These are phyloP conservation scores for Chironomus striatipennis DNA, from an alignment of 1,140 invertebrate species.

Conservation along the genomic window DNA sequence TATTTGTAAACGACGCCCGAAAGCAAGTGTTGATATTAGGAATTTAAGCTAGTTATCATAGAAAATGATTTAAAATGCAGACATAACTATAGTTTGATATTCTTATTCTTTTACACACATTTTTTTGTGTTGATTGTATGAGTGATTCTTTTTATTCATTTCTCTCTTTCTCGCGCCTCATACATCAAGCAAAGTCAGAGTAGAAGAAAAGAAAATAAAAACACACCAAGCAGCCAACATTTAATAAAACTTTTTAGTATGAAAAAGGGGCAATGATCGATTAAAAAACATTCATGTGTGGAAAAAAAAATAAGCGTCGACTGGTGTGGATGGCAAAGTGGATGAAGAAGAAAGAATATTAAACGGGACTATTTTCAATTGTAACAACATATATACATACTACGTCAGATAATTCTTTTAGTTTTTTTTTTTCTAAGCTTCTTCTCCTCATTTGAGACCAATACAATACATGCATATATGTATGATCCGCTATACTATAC, in stretches of 20 bases:
- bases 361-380: slow-evolving; percentile 22
- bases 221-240: slow-evolving; percentile 6
- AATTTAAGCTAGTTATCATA: too few species aligned
- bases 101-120: too few species aligned
- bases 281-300: slow-evolving; percentile 23
- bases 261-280: slow-evolving; percentile 22
- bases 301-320: background rate
- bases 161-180: background rate
- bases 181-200: background rate
- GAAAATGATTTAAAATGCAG: too few species aligned
- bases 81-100: too few species aligned
- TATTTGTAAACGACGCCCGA: too few species aligned
- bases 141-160: too few species aligned
- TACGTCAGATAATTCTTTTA: background rate
- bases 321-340: background rate
- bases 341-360: slow-evolving; percentile 4
- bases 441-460: background rate
- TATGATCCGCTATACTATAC: background rate
- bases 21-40: too few species aligned
- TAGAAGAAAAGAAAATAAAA: background rate
- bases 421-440: background rate
- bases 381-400: background rate
- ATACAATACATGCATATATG: background rate
- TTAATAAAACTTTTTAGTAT: background rate
- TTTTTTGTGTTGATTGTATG: too few species aligned